phyloP scores from a whole-genome alignment of 2,888 invertebrate genomes.

The Willowsia nigromaculata region DNA sequence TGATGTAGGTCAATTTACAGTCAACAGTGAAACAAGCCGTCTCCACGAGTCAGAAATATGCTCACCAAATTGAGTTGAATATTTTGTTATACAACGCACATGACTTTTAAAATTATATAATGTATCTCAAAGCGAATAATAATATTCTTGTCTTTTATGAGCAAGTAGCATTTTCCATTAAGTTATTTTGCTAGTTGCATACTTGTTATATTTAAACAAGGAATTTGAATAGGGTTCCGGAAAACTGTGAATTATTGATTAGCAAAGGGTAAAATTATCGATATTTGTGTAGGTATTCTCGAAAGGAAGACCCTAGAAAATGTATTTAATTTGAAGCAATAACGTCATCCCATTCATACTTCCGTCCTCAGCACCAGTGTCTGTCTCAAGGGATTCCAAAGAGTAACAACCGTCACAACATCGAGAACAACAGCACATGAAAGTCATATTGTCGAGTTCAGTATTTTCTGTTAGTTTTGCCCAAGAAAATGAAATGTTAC shows the following conservation, averaged over 20 bases:
- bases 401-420: constrained; percentile 49
- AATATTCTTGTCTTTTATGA: too few relatives aligned
- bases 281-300: not conserved
- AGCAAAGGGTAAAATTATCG: constrained; percentile 18
- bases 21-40: too few relatives aligned
- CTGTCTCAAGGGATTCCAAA: constrained; percentile 1
- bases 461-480: constrained; percentile 8
- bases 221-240: not conserved
- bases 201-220: too few relatives aligned
- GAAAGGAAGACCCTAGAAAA: not conserved
- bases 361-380: not conserved
- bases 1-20: too few relatives aligned
- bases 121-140: too few relatives aligned
- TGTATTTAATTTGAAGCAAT: too few relatives aligned
- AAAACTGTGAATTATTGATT: constrained; percentile 49
- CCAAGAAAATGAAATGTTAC: not conserved
- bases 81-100: too few relatives aligned
- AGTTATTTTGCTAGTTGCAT: too few relatives aligned
- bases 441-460: constrained; percentile 49
- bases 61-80: too few relatives aligned
- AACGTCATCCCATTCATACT: not conserved
- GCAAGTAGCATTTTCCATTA: too few relatives aligned
- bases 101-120: too few relatives aligned
- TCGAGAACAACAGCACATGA: constrained; percentile 12
- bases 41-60: too few relatives aligned